phyloP scores from a whole-genome alignment of 2,113 vertebrate genomes.

The Oryzias javanicus region DNA sequence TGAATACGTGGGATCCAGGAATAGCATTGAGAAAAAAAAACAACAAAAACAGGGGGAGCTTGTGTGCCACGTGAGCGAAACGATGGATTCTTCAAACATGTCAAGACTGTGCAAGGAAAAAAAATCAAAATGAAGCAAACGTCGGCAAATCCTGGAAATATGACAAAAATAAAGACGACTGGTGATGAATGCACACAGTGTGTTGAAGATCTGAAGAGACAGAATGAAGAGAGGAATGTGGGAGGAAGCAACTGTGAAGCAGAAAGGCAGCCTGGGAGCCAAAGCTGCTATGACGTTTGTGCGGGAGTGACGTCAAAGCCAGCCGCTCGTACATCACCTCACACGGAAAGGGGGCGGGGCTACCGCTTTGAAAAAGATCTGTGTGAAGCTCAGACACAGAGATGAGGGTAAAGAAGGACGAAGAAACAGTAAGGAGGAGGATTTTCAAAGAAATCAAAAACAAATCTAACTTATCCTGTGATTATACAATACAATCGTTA shows the following conservation, averaged over 20 bases:
- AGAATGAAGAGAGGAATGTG: slow-evolving; percentile 15
- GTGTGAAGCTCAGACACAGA: slow-evolving; percentile 32
- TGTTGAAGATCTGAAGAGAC: background rate
- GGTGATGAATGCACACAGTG: background rate
- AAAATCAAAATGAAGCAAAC: slow-evolving; percentile 13
- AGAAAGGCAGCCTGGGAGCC: slow-evolving; percentile 53
- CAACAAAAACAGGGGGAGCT: slow-evolving; percentile 29
- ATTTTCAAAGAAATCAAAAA: slow-evolving; percentile 7
- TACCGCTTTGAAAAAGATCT: slow-evolving; percentile 31
- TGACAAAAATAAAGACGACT: background rate
- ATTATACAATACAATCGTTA: slow-evolving; percentile 35
- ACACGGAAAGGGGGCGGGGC: slow-evolving; percentile 40
- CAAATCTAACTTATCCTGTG: slow-evolving; percentile 12
- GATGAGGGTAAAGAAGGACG: slow-evolving; percentile 23
- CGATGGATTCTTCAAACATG: slow-evolving; percentile 19
- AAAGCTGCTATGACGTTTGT: slow-evolving; percentile 61
- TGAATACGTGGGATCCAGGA: slow-evolving; percentile 36
- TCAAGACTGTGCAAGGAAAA: slow-evolving; percentile 1
- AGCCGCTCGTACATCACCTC: slow-evolving; percentile 66
- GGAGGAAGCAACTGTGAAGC: slow-evolving; percentile 39
- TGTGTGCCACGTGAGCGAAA: slow-evolving; percentile 18
- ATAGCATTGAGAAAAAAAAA: slow-evolving; percentile 28
- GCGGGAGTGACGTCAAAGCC: slow-evolving; percentile 65
- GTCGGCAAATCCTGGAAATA: background rate
- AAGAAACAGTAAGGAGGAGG: slow-evolving; percentile 2